These are phyloP conservation scores for Chanos chanos DNA, from an alignment of 2,797 vertebrate genomes.

Conservation along the genomic window DNA sequence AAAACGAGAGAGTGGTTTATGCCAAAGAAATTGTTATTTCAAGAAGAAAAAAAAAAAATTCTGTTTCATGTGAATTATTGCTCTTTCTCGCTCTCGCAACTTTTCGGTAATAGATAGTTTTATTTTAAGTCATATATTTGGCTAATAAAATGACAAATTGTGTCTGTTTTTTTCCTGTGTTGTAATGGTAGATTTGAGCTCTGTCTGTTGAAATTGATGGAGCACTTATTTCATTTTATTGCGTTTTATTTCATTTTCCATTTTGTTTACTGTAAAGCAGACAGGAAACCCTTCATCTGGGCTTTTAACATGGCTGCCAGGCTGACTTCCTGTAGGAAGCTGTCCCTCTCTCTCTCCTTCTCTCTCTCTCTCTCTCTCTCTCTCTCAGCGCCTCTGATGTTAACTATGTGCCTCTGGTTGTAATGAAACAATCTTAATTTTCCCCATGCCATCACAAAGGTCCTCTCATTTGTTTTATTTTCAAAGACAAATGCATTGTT, in stretches of 20 bases:
- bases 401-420: constrained; percentile 77
- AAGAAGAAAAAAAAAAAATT: constrained; percentile 53
- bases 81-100: constrained; percentile 8
- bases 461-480: constrained; percentile 65
- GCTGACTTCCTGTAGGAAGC: constrained; percentile 44
- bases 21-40: constrained; percentile 73
- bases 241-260: no score
- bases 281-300: no score
- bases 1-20: constrained; percentile 56
- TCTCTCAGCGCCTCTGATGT: constrained; percentile 61
- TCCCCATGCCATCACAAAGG: constrained; percentile 62
- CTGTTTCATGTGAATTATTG: background rate
- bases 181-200: no score
- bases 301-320: constrained; percentile 46
- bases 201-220: no score
- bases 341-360: no score
- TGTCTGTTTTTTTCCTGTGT: no score
- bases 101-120: background rate
- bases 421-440: constrained; percentile 76
- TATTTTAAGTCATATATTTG: no score
- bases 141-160: no score
- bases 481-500: constrained; percentile 59
- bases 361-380: no score
- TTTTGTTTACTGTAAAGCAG: no score
- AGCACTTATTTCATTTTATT: no score